A percentile compares a stretch with the other conserved stretches of the same genome.
Conservation (phyloP, 1,140 invertebrate genomes). For the Eueides isabella region DNA sequence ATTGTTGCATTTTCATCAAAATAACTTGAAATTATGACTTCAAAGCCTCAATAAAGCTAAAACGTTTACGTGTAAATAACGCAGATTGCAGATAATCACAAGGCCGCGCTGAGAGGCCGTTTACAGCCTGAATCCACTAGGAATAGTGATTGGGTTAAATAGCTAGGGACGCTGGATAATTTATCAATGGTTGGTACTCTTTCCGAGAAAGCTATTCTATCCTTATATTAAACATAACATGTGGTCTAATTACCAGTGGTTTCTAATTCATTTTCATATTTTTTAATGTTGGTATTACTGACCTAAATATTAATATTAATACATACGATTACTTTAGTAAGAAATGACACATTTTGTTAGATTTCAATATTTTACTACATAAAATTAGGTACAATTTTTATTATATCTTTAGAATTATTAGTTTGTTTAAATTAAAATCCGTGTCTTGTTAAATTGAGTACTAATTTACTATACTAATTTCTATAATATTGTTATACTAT, state of each 20-base stretch:
- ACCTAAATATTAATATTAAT: too few relatives aligned
- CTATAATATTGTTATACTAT: neutral
- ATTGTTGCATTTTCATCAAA: slow-evolving; percentile 1
- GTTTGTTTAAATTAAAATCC: too few relatives aligned
- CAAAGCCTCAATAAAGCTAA: slow-evolving; percentile 13
- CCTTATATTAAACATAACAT: neutral
- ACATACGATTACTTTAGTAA: too few relatives aligned
- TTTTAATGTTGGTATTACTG: too few relatives aligned
- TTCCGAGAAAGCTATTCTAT: neutral
- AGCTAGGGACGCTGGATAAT: slow-evolving; percentile 17
- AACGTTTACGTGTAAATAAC: slow-evolving; percentile 5
- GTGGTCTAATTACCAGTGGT: too few relatives aligned
- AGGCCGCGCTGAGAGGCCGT: slow-evolving; percentile 28
- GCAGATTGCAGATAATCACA: slow-evolving; percentile 43
- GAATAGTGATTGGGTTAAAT: slow-evolving; percentile 20
- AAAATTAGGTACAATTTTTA: too few relatives aligned
- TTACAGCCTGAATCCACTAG: slow-evolving; percentile 28
- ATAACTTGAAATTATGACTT: neutral
- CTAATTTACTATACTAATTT: neutral
- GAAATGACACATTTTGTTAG: too few relatives aligned
- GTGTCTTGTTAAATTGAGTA: neutral
- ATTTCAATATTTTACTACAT: too few relatives aligned
- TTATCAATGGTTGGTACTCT: slow-evolving; percentile 2
- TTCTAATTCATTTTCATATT: too few relatives aligned
- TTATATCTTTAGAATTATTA: too few relatives aligned